Evolutionary conservation across 2,888 invertebrate genomes (phyloP).

Genomic region (Campoletis raptor): DNA sequence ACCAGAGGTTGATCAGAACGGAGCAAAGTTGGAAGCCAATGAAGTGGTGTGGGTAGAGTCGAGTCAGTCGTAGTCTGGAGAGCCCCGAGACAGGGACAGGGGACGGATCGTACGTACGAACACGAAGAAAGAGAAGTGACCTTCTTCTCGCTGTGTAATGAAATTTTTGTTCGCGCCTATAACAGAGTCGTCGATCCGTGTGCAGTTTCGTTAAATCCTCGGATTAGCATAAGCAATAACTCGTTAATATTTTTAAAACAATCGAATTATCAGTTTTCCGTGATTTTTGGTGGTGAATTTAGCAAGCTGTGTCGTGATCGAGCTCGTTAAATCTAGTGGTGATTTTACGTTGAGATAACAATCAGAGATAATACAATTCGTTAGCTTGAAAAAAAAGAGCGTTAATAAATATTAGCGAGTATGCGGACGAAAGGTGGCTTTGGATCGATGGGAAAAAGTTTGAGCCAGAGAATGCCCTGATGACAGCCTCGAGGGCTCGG

Average conservation of each 20-base stretch:
- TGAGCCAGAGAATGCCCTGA: slow-evolving; percentile 73
- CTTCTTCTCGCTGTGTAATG: slow-evolving; percentile 25
- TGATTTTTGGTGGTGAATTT: background rate
- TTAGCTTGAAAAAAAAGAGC: background rate
- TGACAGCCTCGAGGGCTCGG: slow-evolving; percentile 73
- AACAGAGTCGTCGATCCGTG: slow-evolving; percentile 14
- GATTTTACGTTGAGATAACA: background rate
- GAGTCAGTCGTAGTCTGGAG: slow-evolving; percentile 85
- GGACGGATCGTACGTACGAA: slow-evolving; percentile 78
- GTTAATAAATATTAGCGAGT: slow-evolving; percentile 10
- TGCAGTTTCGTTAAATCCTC: slow-evolving; percentile 26
- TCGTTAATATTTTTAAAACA: background rate
- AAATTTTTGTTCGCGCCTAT: slow-evolving; percentile 49
- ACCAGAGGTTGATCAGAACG: slow-evolving; percentile 86
- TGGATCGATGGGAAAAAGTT: slow-evolving; percentile 27
- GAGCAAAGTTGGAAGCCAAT: slow-evolving; percentile 78
- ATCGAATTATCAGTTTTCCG: background rate
- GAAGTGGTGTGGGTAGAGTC: slow-evolving; percentile 84
- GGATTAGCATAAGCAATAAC: background rate
- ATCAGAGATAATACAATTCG: background rate
- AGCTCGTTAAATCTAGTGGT: slow-evolving; percentile 30
- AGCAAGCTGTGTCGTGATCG: slow-evolving; percentile 18
- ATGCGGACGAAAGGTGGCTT: slow-evolving; percentile 44
- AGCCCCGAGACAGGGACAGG: slow-evolving; percentile 83
- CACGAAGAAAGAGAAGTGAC: slow-evolving; percentile 70